Evolutionary conservation across 2,797 vertebrate genomes (phyloP).

Genomic region (Pampus argenteus): DNA sequence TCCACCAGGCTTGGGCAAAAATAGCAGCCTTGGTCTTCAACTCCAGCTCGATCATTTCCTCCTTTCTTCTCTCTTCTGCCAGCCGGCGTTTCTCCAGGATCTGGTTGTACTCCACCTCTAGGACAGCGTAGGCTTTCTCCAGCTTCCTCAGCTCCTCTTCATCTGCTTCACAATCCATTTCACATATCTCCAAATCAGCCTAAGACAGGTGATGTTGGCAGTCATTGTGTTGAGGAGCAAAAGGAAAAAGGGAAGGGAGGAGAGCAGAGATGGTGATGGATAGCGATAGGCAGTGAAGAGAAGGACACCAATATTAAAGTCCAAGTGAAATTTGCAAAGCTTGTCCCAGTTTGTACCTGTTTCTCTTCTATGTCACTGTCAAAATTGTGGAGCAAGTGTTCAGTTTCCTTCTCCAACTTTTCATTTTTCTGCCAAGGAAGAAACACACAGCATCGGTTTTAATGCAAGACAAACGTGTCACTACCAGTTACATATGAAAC

Average conservation of each 20-base stretch:
- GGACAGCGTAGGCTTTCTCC: conserved; percentile 70
- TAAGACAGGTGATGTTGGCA: conserved; percentile 52
- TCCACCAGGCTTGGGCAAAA: conserved; percentile 90
- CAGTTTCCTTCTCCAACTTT: conserved; percentile 85
- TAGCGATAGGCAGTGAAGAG: not conserved
- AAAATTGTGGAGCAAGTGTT: conserved; percentile 89
- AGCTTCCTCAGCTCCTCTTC: conserved; percentile 81
- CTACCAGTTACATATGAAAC: not conserved
- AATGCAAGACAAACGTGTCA: conserved; percentile 8
- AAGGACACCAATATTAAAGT: not conserved
- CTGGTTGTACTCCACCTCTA: conserved; percentile 84
- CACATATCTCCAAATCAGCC: conserved; percentile 82
- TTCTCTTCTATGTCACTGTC: conserved; percentile 87
- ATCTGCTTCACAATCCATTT: conserved; percentile 73
- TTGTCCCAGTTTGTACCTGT: conserved; percentile 84
- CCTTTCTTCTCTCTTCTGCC: conserved; percentile 71
- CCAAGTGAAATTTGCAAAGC: not conserved
- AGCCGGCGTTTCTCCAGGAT: conserved; percentile 82
- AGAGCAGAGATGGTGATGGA: conserved; percentile 11
- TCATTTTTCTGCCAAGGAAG: conserved; percentile 85
- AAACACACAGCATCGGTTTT: not conserved
- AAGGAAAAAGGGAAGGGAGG: not conserved
- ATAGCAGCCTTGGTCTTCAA: conserved; percentile 82
- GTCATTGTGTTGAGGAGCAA: not conserved
- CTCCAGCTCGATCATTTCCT: conserved; percentile 78